Conservation (phyloP, 2,113 vertebrate genomes). For the Ophiodon elongatus region DNA sequence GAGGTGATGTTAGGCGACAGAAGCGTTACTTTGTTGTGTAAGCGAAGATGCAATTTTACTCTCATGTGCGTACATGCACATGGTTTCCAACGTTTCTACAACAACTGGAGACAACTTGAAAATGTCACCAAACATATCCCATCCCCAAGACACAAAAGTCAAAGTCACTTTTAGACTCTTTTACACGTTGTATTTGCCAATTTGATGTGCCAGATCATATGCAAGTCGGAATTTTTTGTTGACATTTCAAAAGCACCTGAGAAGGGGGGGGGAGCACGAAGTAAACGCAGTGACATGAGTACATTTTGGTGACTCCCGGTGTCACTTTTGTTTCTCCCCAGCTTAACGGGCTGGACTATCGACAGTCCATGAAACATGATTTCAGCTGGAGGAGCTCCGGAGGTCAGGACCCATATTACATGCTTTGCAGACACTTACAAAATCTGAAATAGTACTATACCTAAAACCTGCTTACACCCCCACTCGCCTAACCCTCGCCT, state of each 20-base stretch:
- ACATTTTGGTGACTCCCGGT: constrained; percentile 10
- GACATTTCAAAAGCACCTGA: background rate
- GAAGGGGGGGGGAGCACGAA: too few species aligned
- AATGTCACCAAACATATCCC: background rate
- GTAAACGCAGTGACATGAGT: background rate
- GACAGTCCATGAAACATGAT: constrained; percentile 34
- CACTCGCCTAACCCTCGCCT: constrained; percentile 52
- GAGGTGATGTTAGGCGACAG: background rate
- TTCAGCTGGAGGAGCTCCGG: constrained; percentile 29
- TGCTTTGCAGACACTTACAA: constrained; percentile 54
- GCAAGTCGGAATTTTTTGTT: background rate
- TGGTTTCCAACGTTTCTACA: background rate
- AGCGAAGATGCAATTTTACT: background rate
- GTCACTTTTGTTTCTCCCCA: background rate
- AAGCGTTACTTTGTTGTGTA: background rate
- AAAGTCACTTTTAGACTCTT: background rate
- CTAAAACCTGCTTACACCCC: constrained; percentile 58
- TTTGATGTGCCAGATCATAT: background rate
- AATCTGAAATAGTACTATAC: constrained; percentile 45
- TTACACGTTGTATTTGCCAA: background rate
- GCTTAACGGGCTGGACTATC: constrained; percentile 2
- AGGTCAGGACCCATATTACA: constrained; percentile 45
- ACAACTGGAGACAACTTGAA: too few species aligned
- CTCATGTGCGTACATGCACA: background rate
- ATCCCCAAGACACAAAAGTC: background rate